Percentiles rank a stretch among this genome's conserved stretches.
Evolutionary conservation across 2,797 vertebrate genomes (phyloP).

Genomic region (Apogon talboti): DNA sequence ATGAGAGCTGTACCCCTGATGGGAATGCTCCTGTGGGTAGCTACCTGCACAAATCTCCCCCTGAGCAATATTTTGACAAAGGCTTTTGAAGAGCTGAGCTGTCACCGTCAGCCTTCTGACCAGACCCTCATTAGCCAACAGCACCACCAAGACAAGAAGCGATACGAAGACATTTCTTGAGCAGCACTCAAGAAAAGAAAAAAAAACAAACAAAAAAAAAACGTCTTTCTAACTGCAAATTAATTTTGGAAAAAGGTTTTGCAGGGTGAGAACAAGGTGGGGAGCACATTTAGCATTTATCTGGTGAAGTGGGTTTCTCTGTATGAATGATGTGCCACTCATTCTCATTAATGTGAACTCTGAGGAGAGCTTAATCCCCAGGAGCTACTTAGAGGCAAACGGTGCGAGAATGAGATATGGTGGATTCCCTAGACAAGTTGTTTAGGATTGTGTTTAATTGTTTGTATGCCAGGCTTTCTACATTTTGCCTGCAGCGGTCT

Average conservation of each 20-base stretch:
- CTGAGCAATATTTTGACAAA: conserved; percentile 72
- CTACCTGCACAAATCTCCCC: conserved; percentile 64
- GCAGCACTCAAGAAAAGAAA: conserved; percentile 38
- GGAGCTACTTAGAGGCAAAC: conserved; percentile 44
- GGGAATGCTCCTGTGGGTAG: conserved; percentile 53
- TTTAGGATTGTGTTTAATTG: conserved; percentile 25
- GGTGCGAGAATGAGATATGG: conserved; percentile 12
- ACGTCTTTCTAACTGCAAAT: conserved; percentile 44
- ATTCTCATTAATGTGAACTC: conserved; percentile 28
- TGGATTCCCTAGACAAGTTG: conserved; percentile 5
- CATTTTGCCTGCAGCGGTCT: conserved; percentile 3
- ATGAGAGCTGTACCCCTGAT: conserved; percentile 45
- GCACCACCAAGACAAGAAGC: conserved; percentile 39
- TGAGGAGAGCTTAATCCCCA: conserved; percentile 32
- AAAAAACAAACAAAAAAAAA: conserved; percentile 15
- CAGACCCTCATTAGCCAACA: conserved; percentile 74
- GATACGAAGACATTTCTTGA: conserved; percentile 48
- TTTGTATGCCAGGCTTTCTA: conserved; percentile 7
- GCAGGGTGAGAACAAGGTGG: conserved; percentile 36
- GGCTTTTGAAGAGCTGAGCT: conserved; percentile 70
- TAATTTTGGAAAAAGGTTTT: conserved; percentile 43
- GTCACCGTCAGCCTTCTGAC: conserved; percentile 67
- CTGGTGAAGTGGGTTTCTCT: conserved; percentile 36
- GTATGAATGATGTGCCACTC: conserved; percentile 33
- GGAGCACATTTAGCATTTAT: conserved; percentile 19